Percentiles rank a stretch among this genome's conserved stretches.
phyloP scores from a whole-genome alignment of 2,113 vertebrate species.

The Phoenicopterus ruber region DNA sequence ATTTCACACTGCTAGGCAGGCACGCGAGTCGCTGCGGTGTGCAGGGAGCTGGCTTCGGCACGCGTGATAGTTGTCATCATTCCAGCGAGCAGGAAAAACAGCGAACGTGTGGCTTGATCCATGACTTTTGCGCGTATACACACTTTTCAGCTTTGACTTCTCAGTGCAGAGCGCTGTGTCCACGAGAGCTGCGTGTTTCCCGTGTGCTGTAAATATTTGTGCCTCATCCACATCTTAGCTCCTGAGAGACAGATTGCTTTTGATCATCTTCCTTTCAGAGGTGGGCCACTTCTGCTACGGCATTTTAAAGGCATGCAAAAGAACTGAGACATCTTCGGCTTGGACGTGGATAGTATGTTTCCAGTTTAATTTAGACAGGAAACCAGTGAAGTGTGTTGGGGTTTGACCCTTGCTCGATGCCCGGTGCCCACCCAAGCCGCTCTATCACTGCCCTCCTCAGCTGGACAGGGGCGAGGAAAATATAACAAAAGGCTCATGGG shows the following conservation, averaged over 20 bases:
- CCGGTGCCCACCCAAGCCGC: too few species aligned
- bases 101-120: background rate
- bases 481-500: too few species aligned
- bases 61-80: rapidly evolving
- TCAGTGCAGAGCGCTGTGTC: background rate
- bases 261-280: background rate
- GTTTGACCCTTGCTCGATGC: too few species aligned
- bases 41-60: background rate
- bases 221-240: background rate
- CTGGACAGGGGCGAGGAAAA: too few species aligned
- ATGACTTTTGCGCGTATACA: background rate
- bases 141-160: background rate
- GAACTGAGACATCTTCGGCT: background rate
- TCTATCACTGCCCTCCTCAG: too few species aligned
- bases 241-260: background rate
- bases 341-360: background rate
- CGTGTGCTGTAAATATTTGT: background rate
- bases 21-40: background rate
- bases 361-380: background rate
- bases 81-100: background rate
- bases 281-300: background rate
- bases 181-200: background rate
- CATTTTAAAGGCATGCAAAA: background rate
- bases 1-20: background rate
- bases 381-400: background rate